These are phyloP conservation scores for Epizoanthus illoricatus DNA, from an alignment of 92 coral and sea anemone species.

Conservation along the genomic window DNA sequence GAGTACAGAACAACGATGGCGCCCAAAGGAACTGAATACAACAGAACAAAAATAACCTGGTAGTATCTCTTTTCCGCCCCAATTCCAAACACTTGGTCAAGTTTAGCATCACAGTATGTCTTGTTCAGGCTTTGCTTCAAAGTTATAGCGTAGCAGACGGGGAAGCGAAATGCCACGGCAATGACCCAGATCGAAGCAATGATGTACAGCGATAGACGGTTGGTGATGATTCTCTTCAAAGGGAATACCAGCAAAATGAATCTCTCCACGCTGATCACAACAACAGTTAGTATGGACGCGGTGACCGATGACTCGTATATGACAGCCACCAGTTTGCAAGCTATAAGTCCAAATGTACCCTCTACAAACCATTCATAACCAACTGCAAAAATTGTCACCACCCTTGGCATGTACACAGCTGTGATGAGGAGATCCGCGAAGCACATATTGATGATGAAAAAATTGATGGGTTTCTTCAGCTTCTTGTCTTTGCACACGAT, in stretches of 20 bases:
- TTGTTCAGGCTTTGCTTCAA: not conserved
- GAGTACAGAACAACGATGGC: constrained; percentile 64
- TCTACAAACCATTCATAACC: constrained; percentile 70
- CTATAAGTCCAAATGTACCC: constrained; percentile 57
- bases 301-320: constrained; percentile 68
- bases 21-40: constrained; percentile 67
- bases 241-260: constrained; percentile 77
- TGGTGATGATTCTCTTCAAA: constrained; percentile 52
- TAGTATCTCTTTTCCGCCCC: constrained; percentile 68
- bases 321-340: constrained; percentile 62
- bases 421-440: constrained; percentile 70
- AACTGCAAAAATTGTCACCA: constrained; percentile 43
- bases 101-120: constrained; percentile 51
- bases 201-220: constrained; percentile 38
- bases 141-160: constrained; percentile 62
- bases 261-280: constrained; percentile 68
- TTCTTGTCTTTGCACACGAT: constrained; percentile 54
- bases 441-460: constrained; percentile 77
- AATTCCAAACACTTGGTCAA: constrained; percentile 57
- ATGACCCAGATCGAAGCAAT: constrained; percentile 55
- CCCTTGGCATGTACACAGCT: constrained; percentile 74
- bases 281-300: constrained; percentile 68
- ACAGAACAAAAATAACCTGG: constrained; percentile 53
- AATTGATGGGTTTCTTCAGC: constrained; percentile 70
- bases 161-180: constrained; percentile 54